Base-by-base conservation (phyloP, 2,888 invertebrate species). In the Chirona hameri region DNA sequence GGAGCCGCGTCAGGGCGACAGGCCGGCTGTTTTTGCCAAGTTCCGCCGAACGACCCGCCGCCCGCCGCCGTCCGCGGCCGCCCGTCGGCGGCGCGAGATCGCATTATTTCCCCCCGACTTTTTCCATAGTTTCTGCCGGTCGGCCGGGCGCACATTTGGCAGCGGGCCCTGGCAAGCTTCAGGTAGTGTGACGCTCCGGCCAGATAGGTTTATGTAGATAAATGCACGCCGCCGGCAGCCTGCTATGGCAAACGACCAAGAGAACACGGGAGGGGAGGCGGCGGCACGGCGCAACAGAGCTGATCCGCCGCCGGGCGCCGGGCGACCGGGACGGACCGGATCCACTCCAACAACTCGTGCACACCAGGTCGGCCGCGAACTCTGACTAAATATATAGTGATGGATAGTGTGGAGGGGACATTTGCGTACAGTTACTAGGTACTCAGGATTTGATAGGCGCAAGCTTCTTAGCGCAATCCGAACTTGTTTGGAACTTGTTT, bases 171-270 rank as follows among this genome's bases (percentile, higher is more conserved):
- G 72, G 72, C 72, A 31, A 72, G 72, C 72, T 14, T 29, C 72
- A 72, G 72, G 72, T 72, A 72, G 72, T 29, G 18, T 15, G 18
- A 9, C 31, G 27, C 29, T 1, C 31, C 72, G 31, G 72, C 72
- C 72, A 29, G 29, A 31, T 29, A 31, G 72, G 27, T 72, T 72
- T 72, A 72, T 72, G 72, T 72, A 72, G 72, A 72, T 72, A 72
- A 72, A 72, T 31, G 72, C 72, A 29, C 31, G 18, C 18, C 10
- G 72, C 5, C 18, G 72, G 18, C 29, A 0, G 72, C 27, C 72
- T 27, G 72, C 31, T 72, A 72, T 72, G 72, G 72, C 72, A 72
- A 14, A 31, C 31, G 72, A 72, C 72, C 72, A 72, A 72, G 72
- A 72, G 29, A 72, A 31, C 29, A 18, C 5, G 14, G 31, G 31